Conservation (phyloP, 2,797 vertebrate genomes). For the Catamblyrhynchus diadema region DNA sequence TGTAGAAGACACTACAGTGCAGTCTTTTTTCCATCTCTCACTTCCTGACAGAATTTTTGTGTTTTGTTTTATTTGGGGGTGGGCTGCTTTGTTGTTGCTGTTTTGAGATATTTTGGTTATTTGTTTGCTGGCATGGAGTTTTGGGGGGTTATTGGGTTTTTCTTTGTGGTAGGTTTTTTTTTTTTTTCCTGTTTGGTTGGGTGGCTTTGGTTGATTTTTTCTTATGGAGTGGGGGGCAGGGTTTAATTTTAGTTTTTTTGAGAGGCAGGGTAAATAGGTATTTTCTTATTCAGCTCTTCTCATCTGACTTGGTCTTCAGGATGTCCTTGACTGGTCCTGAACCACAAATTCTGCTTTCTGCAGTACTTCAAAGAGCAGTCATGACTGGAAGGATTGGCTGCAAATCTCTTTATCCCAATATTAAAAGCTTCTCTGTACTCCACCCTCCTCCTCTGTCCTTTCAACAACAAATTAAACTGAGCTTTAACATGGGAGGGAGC, state of each 20-base stretch:
- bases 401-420: background rate
- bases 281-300: background rate
- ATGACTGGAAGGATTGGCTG: background rate
- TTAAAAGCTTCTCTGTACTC: background rate
- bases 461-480: background rate
- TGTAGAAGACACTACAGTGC: background rate
- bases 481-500: background rate
- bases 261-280: background rate
- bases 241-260: background rate
- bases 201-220: background rate
- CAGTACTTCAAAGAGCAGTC: background rate
- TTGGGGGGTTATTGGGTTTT: accelerated
- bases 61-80: background rate
- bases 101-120: background rate
- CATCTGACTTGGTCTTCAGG: background rate
- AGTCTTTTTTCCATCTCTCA: background rate
- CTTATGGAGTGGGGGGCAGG: accelerated
- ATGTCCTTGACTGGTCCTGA: background rate
- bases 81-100: background rate
- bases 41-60: background rate
- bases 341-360: background rate
- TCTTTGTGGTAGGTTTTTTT: background rate
- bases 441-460: background rate
- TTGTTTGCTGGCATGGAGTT: background rate
- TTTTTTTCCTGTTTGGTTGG: background rate